Conservation (phyloP, 2,797 vertebrate species). For the Typhlichthys subterraneus region DNA sequence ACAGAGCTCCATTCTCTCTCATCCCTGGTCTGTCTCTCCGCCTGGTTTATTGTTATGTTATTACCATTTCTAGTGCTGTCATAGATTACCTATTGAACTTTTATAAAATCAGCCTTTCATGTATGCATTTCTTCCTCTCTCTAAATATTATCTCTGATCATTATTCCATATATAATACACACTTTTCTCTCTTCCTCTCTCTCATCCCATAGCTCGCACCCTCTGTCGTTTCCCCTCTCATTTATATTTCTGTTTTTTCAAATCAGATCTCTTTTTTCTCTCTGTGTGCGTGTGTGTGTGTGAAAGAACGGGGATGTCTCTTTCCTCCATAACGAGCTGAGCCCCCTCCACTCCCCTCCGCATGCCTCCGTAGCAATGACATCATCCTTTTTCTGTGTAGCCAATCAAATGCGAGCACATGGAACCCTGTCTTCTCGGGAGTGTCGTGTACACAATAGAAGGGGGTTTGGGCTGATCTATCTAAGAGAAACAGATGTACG, state of each 20-base stretch:
- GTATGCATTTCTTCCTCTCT: background rate
- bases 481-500: too few species aligned
- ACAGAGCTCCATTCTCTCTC: background rate
- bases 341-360: background rate
- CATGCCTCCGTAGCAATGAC: slow-evolving; percentile 75
- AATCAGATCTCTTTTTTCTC: background rate
- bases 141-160: background rate
- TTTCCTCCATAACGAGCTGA: background rate
- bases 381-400: slow-evolving; percentile 75
- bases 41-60: background rate
- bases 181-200: slow-evolving; percentile 12
- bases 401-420: slow-evolving; percentile 81
- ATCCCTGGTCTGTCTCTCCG: background rate
- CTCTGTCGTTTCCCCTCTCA: background rate
- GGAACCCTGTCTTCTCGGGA: slow-evolving; percentile 80
- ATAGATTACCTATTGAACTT: too few species aligned
- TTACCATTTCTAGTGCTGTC: too few species aligned
- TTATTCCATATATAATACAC: too few species aligned
- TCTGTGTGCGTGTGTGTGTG: slow-evolving; percentile 25
- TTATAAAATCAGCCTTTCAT: background rate
- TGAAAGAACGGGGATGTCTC: background rate
- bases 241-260: background rate
- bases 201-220: slow-evolving; percentile 1
- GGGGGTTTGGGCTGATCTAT: slow-evolving; percentile 46
- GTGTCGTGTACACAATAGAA: slow-evolving; percentile 80